These are phyloP conservation scores for Jacana jacana DNA, from an alignment of 2,113 vertebrate genomes.

Conservation along the genomic window DNA sequence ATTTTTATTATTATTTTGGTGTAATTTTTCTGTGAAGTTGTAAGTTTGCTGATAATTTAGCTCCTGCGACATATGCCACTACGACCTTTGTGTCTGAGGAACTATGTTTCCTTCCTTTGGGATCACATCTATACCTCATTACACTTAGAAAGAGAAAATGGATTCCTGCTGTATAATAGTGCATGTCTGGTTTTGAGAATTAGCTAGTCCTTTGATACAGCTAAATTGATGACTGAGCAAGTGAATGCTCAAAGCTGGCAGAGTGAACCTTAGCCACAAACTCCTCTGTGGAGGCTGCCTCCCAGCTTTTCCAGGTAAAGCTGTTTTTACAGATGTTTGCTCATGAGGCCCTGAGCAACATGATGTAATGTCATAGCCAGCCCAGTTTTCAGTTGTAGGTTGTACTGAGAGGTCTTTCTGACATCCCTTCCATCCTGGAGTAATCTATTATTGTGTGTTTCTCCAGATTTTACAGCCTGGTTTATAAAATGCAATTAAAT, in stretches of 20 bases:
- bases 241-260: not conserved
- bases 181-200: not conserved
- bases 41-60: not conserved
- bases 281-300: not conserved
- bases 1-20: not conserved
- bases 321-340: not conserved
- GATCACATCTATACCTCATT: not conserved
- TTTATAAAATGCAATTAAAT: not conserved
- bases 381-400: not conserved
- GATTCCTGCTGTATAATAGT: not conserved
- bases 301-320: not conserved
- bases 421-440: not conserved
- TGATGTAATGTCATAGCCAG: not conserved
- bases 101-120: not conserved
- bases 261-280: not conserved
- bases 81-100: not conserved
- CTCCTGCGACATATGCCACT: not conserved
- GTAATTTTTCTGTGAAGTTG: not conserved
- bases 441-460: not conserved
- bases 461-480: not conserved
- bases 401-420: not conserved
- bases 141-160: not conserved
- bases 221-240: not conserved
- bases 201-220: not conserved
- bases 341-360: not conserved